phyloP scores from a whole-genome alignment of 2,888 invertebrate genomes.

The Alitta virens region DNA sequence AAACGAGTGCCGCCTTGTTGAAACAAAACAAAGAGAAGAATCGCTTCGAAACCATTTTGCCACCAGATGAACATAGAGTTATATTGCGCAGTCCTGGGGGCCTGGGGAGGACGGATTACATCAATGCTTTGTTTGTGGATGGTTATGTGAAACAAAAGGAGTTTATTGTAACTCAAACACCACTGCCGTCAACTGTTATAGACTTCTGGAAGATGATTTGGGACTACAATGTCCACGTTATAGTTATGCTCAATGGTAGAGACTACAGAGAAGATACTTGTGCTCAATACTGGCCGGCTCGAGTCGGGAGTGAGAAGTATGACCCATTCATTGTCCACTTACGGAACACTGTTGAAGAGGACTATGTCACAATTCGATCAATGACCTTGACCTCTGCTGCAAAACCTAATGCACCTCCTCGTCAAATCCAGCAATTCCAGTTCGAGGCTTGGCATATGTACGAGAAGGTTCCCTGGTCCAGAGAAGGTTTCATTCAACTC shows the following conservation, averaged over 20 bases:
- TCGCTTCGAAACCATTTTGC: conserved; percentile 44
- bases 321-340: conserved; percentile 37
- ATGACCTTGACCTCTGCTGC: conserved; percentile 37
- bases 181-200: conserved; percentile 46
- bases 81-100: conserved; percentile 36
- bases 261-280: conserved; percentile 46
- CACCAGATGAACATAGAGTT: conserved; percentile 39
- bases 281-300: conserved; percentile 47
- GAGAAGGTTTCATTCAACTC: conserved; percentile 45
- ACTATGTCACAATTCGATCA: conserved; percentile 38
- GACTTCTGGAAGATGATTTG: conserved; percentile 56
- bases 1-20: conserved; percentile 36
- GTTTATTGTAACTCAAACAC: conserved; percentile 55
- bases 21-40: conserved; percentile 45
- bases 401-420: conserved; percentile 31
- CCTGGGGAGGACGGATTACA: conserved; percentile 42
- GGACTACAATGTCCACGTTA: conserved; percentile 45
- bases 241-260: conserved; percentile 47
- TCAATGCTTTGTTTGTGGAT: conserved; percentile 55
- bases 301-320: conserved; percentile 10
- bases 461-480: conserved; percentile 45
- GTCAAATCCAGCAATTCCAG: conserved; percentile 49
- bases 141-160: conserved; percentile 39
- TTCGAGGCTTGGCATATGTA: conserved; percentile 48
- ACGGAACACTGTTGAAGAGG: conserved; percentile 38